Evolutionary conservation across 2,113 vertebrate genomes (phyloP).

Genomic region (Barnardius zonarius): DNA sequence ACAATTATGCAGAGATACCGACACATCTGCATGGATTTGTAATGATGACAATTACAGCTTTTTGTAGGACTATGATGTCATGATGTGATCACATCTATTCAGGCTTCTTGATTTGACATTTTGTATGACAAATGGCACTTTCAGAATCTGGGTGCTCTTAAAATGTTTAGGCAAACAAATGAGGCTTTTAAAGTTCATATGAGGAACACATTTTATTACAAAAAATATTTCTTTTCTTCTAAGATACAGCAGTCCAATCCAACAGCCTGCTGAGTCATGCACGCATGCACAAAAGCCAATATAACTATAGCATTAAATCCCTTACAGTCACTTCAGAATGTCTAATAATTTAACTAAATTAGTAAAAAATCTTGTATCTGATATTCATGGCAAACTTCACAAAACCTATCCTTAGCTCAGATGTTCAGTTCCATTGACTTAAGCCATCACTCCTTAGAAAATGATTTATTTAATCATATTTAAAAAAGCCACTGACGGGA

Average conservation of each 20-base stretch:
- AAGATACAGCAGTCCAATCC: neutral
- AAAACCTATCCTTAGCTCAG: neutral
- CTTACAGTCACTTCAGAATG: neutral
- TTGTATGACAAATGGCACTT: neutral
- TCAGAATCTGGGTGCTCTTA: neutral
- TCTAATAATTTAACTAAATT: neutral
- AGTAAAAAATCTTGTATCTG: neutral
- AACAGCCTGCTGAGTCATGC: neutral
- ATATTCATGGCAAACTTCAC: neutral
- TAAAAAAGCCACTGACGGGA: neutral
- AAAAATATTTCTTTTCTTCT: neutral
- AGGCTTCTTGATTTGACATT: neutral
- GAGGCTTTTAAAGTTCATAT: neutral
- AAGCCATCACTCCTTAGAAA: neutral
- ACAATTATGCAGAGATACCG: neutral
- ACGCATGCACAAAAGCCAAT: neutral
- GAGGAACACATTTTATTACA: neutral
- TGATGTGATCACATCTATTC: slow-evolving; percentile 31
- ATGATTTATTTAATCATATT: neutral
- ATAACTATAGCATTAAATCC: neutral
- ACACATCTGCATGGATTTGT: slow-evolving; percentile 14
- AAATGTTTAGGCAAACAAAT: neutral
- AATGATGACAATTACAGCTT: slow-evolving; percentile 21
- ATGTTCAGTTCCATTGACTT: neutral
- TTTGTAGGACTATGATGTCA: slow-evolving; percentile 33